Percentiles rank a stretch among this genome's conserved stretches.
Conservation (phyloP, 2,888 invertebrate genomes). For the Mechanitis mazaeus region DNA sequence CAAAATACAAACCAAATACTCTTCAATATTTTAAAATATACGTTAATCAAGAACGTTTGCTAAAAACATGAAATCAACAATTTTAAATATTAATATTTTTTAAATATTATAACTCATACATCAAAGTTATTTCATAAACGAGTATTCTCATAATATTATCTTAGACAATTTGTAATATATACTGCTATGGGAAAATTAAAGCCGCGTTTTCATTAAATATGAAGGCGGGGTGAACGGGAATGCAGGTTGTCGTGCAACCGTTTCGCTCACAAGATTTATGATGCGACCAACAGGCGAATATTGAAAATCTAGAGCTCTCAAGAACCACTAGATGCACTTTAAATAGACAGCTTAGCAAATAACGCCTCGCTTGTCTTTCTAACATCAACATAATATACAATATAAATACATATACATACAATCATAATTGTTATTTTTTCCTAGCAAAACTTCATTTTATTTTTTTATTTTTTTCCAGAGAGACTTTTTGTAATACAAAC, state of each 20-base stretch:
- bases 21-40: too few species aligned
- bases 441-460: too few species aligned
- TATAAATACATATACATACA: not conserved
- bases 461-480: too few species aligned
- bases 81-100: too few species aligned
- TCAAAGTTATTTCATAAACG: not conserved
- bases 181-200: conserved; percentile 47
- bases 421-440: not conserved
- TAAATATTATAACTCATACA: too few species aligned
- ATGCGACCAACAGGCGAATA: conserved; percentile 68
- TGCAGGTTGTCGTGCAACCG: conserved; percentile 63
- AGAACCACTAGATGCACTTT: conserved; percentile 59
- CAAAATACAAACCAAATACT: too few species aligned
- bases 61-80: too few species aligned
- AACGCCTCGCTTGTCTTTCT: conserved; percentile 29
- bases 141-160: conserved; percentile 17
- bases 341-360: conserved; percentile 44
- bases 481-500: too few species aligned
- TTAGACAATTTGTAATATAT: conserved; percentile 32
- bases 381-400: conserved; percentile 3
- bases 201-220: conserved; percentile 69
- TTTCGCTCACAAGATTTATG: conserved; percentile 64
- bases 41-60: too few species aligned
- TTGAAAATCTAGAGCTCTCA: conserved; percentile 65
- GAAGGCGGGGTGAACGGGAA: conserved; percentile 54